Evolutionary conservation across 2,797 vertebrate species (phyloP).

Genomic region (Danio aesculapii): DNA sequence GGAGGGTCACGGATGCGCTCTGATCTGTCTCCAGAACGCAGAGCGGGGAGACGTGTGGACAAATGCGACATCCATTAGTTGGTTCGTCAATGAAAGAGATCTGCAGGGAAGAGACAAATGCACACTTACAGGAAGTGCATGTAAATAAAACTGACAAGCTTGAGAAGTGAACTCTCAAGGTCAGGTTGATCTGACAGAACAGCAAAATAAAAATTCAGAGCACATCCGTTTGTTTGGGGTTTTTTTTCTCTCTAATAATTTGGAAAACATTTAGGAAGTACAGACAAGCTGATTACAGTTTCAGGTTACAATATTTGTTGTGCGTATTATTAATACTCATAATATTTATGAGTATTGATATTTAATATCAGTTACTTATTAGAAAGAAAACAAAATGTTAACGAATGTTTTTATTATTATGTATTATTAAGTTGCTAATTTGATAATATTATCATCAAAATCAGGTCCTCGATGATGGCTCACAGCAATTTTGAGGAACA

Average conservation of each 20-base stretch:
- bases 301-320: not conserved
- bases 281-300: not conserved
- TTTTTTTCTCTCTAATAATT: not conserved
- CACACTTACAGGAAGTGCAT: constrained; percentile 48
- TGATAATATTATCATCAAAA: not conserved
- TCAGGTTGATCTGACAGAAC: constrained; percentile 19
- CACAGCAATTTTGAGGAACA: not conserved
- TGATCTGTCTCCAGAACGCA: constrained; percentile 81
- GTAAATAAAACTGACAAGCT: constrained; percentile 26
- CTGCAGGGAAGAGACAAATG: constrained; percentile 74
- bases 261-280: not conserved
- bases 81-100: constrained; percentile 79
- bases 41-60: constrained; percentile 75
- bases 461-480: not conserved
- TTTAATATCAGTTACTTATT: not conserved
- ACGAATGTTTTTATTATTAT: not conserved
- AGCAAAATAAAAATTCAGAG: not conserved
- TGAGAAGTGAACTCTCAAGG: constrained; percentile 28
- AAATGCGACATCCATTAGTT: constrained; percentile 81
- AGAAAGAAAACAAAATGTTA: not conserved
- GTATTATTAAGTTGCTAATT: not conserved
- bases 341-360: not conserved
- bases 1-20: constrained; percentile 86
- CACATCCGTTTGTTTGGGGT: not conserved
- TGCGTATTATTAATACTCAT: too few species aligned